phyloP scores from a whole-genome alignment of 1,140 invertebrate genomes.

The Sitobion miscanthi region DNA sequence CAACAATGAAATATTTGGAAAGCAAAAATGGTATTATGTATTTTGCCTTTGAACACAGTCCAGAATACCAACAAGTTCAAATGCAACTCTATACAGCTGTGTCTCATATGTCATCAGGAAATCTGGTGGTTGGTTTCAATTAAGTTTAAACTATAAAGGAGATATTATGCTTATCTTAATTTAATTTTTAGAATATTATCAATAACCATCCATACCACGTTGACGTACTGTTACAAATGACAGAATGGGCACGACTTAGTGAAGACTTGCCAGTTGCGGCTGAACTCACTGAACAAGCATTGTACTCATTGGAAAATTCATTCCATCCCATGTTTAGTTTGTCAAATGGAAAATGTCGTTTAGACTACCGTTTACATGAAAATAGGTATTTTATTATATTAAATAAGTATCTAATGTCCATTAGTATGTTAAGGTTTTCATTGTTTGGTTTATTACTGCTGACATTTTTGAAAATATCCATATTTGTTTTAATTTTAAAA shows the following conservation, averaged over 20 bases:
- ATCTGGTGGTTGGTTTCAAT: conserved; percentile 71
- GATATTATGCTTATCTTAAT: conserved; percentile 43
- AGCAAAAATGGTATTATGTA: conserved; percentile 66
- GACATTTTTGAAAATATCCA: not conserved
- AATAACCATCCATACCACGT: conserved; percentile 81
- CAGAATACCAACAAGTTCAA: conserved; percentile 75
- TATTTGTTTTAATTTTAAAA: not conserved
- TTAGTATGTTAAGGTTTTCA: not conserved
- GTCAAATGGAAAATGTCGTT: conserved; percentile 74
- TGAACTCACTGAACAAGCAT: conserved; percentile 78
- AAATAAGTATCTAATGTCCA: not conserved
- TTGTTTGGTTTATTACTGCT: not conserved
- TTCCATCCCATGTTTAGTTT: conserved; percentile 85
- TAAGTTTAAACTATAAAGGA: not conserved
- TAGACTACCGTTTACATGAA: conserved; percentile 83
- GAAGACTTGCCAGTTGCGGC: conserved; percentile 82
- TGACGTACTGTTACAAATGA: conserved; percentile 84
- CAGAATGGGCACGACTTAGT: conserved; percentile 79
- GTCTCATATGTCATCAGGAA: conserved; percentile 81
- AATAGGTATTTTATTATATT: conserved; percentile 69
- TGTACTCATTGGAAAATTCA: conserved; percentile 78
- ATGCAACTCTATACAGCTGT: conserved; percentile 76
- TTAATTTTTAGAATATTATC: conserved; percentile 70
- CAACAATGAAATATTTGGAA: conserved; percentile 76
- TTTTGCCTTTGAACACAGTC: conserved; percentile 83